These are phyloP conservation scores for Gymnocheta viridis DNA, from an alignment of 2,888 invertebrate genomes.

Conservation along the genomic window DNA sequence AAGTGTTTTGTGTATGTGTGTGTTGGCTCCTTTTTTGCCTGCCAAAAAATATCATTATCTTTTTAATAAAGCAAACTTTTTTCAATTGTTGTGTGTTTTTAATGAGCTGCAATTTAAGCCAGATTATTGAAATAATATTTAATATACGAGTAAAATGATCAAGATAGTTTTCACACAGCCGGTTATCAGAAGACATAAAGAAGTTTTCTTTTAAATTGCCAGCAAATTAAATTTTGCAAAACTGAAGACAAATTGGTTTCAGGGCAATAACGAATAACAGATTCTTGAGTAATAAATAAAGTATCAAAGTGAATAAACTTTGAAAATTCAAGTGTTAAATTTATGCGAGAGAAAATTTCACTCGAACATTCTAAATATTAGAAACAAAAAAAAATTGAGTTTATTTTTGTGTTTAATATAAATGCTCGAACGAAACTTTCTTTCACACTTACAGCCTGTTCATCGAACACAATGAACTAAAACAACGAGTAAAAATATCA, in stretches of 20 bases:
- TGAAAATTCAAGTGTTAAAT: no score
- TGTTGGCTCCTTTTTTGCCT: background rate
- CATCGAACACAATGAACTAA: no score
- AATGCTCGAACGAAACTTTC: no score
- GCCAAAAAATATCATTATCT: constrained; percentile 49
- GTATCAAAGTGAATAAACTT: background rate
- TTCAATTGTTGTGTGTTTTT: constrained; percentile 61
- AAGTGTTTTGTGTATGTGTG: constrained; percentile 28
- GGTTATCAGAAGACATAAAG: background rate
- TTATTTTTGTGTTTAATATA: no score
- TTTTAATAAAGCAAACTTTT: constrained; percentile 64
- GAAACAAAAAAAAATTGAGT: no score
- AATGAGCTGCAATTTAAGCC: constrained; percentile 53
- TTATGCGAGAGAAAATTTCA: no score
- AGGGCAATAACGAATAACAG: no score
- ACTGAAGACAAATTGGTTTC: background rate
- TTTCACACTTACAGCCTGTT: no score
- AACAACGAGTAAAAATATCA: no score
- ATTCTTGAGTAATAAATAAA: no score
- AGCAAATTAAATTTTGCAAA: background rate
- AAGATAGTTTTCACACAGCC: constrained; percentile 44
- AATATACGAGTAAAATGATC: constrained; percentile 44
- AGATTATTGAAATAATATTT: constrained; percentile 59
- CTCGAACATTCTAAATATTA: no score
- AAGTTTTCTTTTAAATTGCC: background rate